Evolutionary conservation across 64 coral and sea anemone genomes (phyloP).

Genomic region (Anthopleura sola): DNA sequence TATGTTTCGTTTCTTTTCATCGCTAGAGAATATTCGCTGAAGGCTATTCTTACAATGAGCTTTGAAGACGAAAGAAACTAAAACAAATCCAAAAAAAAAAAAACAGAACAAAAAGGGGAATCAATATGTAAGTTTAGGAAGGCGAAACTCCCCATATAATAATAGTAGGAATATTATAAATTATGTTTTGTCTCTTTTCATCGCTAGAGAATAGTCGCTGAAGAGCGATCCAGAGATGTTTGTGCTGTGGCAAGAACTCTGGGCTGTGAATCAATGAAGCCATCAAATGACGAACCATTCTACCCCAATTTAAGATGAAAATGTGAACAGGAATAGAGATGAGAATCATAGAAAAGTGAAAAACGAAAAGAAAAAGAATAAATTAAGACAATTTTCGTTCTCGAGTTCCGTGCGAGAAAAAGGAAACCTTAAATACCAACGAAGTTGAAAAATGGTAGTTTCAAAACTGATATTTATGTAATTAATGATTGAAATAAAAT

Average conservation of each 20-base stretch:
- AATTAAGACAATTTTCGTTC: not conserved
- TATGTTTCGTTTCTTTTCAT: no score
- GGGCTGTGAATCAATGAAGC: not conserved
- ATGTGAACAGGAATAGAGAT: not conserved
- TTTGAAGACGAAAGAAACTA: no score
- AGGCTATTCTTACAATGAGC: no score
- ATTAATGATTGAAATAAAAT: not conserved
- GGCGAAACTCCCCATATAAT: no score
- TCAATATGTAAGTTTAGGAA: no score
- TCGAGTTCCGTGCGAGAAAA: not conserved
- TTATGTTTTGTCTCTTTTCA: not conserved
- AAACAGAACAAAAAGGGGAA: no score
- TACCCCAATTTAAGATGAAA: not conserved
- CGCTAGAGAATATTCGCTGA: no score
- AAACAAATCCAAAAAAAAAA: no score
- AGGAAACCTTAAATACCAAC: not conserved
- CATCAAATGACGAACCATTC: not conserved
- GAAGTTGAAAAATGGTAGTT: not conserved
- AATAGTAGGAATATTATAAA: no score
- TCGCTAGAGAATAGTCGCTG: not conserved
- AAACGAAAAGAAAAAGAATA: not conserved
- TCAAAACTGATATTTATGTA: not conserved
- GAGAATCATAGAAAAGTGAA: not conserved
- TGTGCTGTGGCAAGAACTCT: conserved; percentile 1
- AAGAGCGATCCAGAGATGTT: not conserved